Evolutionary conservation across 2,888 invertebrate genomes (phyloP).

Genomic region (Amiota minor): DNA sequence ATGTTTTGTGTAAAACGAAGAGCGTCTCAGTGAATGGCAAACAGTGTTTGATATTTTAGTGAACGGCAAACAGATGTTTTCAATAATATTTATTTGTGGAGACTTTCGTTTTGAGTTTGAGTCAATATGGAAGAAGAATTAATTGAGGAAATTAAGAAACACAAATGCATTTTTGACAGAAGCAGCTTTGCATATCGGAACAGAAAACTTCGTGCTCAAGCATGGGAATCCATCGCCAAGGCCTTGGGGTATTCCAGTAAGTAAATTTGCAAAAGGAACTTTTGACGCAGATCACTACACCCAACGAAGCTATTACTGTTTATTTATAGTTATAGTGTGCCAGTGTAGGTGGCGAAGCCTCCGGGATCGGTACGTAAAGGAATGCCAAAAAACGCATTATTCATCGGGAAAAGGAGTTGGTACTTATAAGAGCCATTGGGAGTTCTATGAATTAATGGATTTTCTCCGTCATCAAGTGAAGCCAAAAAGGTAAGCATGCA

Average conservation of each 20-base stretch:
- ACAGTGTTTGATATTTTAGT: too few species aligned
- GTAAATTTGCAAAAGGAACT: too few species aligned
- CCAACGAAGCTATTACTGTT: too few species aligned
- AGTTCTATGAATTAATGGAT: background rate
- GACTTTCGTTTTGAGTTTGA: background rate
- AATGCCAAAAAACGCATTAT: background rate
- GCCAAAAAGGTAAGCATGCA: background rate
- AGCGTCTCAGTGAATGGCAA: too few species aligned
- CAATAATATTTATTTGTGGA: too few species aligned
- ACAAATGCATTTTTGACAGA: background rate
- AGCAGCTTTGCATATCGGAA: background rate
- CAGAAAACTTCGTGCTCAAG: background rate
- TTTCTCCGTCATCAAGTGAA: background rate
- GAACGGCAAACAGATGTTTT: too few species aligned
- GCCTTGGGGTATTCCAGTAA: too few species aligned
- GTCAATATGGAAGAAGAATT: background rate
- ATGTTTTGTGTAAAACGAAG: too few species aligned
- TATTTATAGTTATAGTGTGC: background rate
- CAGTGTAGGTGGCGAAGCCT: background rate
- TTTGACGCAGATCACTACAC: too few species aligned
- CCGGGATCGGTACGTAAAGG: background rate
- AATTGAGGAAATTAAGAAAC: background rate
- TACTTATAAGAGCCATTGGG: background rate
- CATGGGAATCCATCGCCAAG: background rate
- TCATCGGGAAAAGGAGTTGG: background rate